These are phyloP conservation scores for Taxidea taxus DNA, from an alignment of 2,113 vertebrate genomes.

Conservation along the genomic window DNA sequence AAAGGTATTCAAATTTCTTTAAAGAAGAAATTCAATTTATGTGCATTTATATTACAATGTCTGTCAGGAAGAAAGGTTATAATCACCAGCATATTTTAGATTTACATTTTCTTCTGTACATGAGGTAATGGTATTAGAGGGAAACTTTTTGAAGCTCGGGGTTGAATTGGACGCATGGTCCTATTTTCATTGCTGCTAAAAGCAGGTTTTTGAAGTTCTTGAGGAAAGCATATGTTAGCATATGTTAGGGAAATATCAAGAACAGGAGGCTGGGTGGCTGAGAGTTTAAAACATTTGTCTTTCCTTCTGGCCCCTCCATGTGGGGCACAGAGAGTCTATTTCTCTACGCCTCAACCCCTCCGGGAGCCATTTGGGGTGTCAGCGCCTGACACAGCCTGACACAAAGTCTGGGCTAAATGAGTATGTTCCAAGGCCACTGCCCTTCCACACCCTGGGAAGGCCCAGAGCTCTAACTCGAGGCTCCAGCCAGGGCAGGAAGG, in stretches of 20 bases:
- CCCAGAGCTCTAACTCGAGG: not conserved
- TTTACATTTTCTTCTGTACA: conserved; percentile 89
- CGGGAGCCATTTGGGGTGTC: conserved; percentile 45
- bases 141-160: conserved; percentile 82
- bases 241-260: conserved; percentile 84
- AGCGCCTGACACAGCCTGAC: conserved; percentile 47
- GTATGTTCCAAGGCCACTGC: not conserved
- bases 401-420: not conserved
- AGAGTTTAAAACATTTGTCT: conserved; percentile 81
- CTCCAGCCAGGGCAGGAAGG: not conserved
- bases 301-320: conserved; percentile 79
- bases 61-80: conserved; percentile 98
- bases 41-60: conserved; percentile 99
- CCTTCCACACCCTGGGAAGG: too few relatives aligned
- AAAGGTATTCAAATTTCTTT: conserved; percentile 97
- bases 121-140: conserved; percentile 88
- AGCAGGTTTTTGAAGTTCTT: conserved; percentile 85
- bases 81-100: conserved; percentile 94
- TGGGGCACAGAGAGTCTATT: conserved; percentile 65
- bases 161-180: conserved; percentile 83
- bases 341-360: not conserved
- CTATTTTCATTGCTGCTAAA: conserved; percentile 84
- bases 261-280: conserved; percentile 82
- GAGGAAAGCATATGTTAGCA: conserved; percentile 85
- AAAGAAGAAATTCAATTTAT: conserved; percentile 99